Evolutionary conservation across 2,113 vertebrate species (phyloP), one percentile per base, ranked within the genome.

Genomic region (Protomyctophum bolini): DNA sequence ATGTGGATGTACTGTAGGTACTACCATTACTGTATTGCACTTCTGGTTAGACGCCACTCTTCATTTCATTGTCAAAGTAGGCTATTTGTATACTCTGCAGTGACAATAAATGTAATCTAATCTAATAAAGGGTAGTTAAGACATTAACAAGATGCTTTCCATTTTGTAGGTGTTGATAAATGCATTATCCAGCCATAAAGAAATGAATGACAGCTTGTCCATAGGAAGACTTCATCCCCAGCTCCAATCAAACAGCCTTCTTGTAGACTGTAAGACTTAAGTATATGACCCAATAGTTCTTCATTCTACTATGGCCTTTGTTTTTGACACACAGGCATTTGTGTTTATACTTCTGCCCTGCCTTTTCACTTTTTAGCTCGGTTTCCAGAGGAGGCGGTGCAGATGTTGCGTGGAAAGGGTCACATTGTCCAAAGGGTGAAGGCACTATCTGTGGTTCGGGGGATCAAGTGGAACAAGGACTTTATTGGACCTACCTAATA

Each of bases 191-290:
- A 74, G 92, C 33, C 90, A 94, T 82, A 93, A 93, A 84, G 93
- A 96, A 70, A 87, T 93, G 80, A 96, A 93, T 76, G 93, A 93
- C 77, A 97, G 93, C 82, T 73, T 95, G 66, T 89, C 92, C 10
- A 84, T 86, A 52, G 92, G 90, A 61, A 91, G 93, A 70, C 91
- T 95, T 66, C 90, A 95, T 48, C 92, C 91, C 0, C 85, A 94
- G 58, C 90, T 94, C 70, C 90, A 94, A 48, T 89, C 92, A 74
- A 91, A 90, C 68, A 77, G 72, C 51, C 77, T 91, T 86, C 90
- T 92, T 79, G 91, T 93, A 76, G 94, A 95, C 84, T 87, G 94
- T 95, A 41, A 41, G 33, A 41, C 33, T 21, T 21, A 89, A 94
- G 95, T 93, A 88, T 57, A 69, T 64, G 29, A 47, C 11, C 21